Base-by-base conservation (phyloP, 2,888 invertebrate genomes). In the Drosophila differens region DNA sequence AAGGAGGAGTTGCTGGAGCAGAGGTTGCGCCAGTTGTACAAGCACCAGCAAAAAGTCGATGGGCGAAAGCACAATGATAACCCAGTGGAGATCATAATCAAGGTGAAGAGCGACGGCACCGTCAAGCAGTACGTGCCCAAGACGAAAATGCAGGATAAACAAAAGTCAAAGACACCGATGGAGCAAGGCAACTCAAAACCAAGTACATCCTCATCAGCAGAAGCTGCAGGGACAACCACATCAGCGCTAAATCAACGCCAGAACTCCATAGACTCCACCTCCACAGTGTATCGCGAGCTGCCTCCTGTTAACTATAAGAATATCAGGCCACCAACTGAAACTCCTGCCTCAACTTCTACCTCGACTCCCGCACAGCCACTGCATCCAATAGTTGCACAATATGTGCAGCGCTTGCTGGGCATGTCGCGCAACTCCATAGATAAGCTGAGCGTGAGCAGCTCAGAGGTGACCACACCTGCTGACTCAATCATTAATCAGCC, bases 341-440 rank as follows among this genome's bases (percentile, higher is more conserved):
- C 37, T 7, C 4, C 63, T 10, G 32, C 39, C 6, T 5, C 47
- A 0, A 16, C 49, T 10, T 3, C 65, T 6, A 37, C 35, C 2
- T 6, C 52, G 0, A 9, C 14, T 6, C 3, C 59, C 7, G 35
- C 51, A 25, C 63, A 39, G 16, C 70, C 61, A 6, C 63, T 93
- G 9, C 92, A 94, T 88, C 93, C 94, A 2, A 71, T 90, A 16
- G 81, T 95, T 49, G 85, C 93, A 5, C 92, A 92, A 12, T 94
- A 94, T 77, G 94, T 95, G 4, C 93, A 94, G 63, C 93, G 94
- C 74, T 87, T 95, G 47, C 83, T 95, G 28, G 91, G 91, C n/a
- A 94, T 95, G 95, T 94, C 94, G 0, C 93, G 94, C 37, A 89
- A 83, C 14, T 94, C 93, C 65, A 90, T 95, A n/a, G 94, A 94